Evolutionary conservation across 2,113 vertebrate species (phyloP).

Genomic region (Zapornia atra): DNA sequence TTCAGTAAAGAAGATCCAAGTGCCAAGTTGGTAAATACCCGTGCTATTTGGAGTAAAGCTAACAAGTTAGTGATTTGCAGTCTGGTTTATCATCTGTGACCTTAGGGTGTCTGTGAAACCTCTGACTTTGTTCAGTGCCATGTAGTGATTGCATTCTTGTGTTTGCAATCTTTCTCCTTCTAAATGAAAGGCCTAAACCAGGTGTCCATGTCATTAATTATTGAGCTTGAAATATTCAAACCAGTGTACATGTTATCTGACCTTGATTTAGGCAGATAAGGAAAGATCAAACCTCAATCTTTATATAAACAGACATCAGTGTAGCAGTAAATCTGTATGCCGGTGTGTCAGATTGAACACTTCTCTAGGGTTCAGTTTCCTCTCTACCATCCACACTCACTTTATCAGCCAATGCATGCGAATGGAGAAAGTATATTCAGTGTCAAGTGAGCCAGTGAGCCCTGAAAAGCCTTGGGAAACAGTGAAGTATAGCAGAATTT

Average conservation of each 20-base stretch:
- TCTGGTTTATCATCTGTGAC: background rate
- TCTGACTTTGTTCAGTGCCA: background rate
- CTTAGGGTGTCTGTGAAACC: background rate
- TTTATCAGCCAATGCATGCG: background rate
- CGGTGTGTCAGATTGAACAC: background rate
- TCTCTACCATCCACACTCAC: background rate
- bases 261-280: slow-evolving; percentile 16
- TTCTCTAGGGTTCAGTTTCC: background rate
- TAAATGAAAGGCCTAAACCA: background rate
- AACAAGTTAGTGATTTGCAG: background rate
- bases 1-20: background rate
- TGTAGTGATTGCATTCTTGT: background rate
- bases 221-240: background rate
- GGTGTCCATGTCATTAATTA: background rate
- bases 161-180: slow-evolving; percentile 23
- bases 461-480: background rate
- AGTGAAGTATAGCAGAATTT: background rate
- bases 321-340: background rate
- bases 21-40: background rate
- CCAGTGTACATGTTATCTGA: background rate
- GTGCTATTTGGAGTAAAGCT: background rate
- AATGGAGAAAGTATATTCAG: background rate
- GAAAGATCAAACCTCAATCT: background rate
- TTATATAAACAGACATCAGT: background rate
- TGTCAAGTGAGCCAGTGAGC: background rate